Evolutionary conservation across 2,113 vertebrate genomes (phyloP).

Genomic region (Macroglossus sobrinus): DNA sequence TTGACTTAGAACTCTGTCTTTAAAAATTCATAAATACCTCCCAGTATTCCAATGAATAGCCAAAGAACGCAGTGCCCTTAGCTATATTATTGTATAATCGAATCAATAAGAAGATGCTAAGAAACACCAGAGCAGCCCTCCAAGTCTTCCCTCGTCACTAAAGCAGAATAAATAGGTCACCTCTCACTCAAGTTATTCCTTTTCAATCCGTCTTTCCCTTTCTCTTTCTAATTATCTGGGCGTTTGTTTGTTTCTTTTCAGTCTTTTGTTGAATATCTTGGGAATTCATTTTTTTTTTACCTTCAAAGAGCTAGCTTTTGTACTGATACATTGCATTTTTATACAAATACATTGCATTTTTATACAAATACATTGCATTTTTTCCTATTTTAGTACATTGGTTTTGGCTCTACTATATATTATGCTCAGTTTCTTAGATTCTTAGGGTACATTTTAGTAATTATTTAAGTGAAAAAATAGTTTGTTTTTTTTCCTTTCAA

Average conservation of each 20-base stretch:
- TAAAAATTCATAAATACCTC: constrained; percentile 35
- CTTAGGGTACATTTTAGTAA: background rate
- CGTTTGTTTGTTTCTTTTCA: background rate
- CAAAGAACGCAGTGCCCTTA: background rate
- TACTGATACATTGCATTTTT: background rate
- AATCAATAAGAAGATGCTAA: background rate
- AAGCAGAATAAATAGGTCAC: background rate
- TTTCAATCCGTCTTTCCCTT: background rate
- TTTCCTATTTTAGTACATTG: background rate
- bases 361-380: background rate
- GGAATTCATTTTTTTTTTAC: background rate
- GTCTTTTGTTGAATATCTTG: background rate
- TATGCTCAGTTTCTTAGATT: background rate
- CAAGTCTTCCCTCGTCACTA: background rate
- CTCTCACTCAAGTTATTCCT: background rate
- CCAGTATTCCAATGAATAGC: background rate
- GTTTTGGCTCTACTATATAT: background rate
- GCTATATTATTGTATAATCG: background rate
- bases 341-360: too few species aligned
- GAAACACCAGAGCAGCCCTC: background rate
- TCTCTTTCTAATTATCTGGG: background rate
- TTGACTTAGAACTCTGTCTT: background rate
- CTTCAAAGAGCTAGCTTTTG: background rate
- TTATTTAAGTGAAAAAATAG: background rate
- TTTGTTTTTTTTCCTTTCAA: background rate